Evolutionary conservation across 2,113 vertebrate genomes (phyloP).

Genomic region (Alouatta palliata): DNA sequence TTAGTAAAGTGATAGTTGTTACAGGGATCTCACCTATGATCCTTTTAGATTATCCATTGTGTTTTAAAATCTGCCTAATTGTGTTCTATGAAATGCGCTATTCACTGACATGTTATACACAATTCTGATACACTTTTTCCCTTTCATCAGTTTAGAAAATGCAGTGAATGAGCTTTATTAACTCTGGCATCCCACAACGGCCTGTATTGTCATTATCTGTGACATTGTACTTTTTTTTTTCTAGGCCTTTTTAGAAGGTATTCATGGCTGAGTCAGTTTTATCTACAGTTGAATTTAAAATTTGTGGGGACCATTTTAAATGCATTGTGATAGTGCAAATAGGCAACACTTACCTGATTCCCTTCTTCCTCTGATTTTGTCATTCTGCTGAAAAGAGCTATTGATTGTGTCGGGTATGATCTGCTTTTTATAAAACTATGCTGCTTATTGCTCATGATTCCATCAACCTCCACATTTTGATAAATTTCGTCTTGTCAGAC

Average conservation of each 20-base stretch:
- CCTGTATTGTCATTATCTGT: conserved; percentile 57
- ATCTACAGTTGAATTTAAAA: conserved; percentile 67
- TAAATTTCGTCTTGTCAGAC: conserved; percentile 50
- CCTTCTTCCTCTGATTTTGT: conserved; percentile 70
- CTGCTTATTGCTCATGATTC: conserved; percentile 59
- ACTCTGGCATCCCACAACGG: neutral
- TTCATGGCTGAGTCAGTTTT: conserved; percentile 69
- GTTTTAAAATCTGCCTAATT: conserved; percentile 57
- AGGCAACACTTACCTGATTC: conserved; percentile 65
- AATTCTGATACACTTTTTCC: neutral
- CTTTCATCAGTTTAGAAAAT: conserved; percentile 51
- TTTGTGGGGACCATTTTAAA: conserved; percentile 55
- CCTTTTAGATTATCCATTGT: conserved; percentile 49
- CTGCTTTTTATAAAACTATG: conserved; percentile 62
- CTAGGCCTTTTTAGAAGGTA: conserved; percentile 56
- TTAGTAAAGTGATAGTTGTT: neutral
- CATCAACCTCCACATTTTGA: conserved; percentile 58
- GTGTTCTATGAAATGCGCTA: conserved; percentile 15
- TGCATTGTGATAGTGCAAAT: conserved; percentile 61
- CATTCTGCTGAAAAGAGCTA: conserved; percentile 67
- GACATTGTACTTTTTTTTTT: conserved; percentile 54
- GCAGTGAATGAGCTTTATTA: conserved; percentile 66
- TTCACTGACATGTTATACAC: conserved; percentile 9
- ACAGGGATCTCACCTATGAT: neutral
- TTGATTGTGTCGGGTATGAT: conserved; percentile 54